phyloP scores from a whole-genome alignment of 1,140 invertebrate genomes.

The Heliconius himera region DNA sequence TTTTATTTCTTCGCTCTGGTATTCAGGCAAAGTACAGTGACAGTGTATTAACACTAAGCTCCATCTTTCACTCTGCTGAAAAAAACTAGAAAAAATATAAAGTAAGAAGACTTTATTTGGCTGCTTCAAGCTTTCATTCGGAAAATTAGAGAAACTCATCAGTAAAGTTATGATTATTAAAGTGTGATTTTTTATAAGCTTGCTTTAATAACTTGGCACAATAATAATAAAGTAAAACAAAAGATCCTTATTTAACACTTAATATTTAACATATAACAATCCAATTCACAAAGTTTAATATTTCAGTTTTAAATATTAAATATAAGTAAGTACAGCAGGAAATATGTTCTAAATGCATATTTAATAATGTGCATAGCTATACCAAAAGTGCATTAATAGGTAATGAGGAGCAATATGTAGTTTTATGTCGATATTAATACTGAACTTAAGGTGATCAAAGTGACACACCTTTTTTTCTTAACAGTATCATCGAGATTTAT shows the following conservation, averaged over 20 bases:
- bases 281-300: not conserved
- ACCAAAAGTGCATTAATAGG: not conserved
- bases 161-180: too few relatives aligned
- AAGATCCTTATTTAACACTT: not conserved
- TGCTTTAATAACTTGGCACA: not conserved
- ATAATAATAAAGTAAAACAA: not conserved
- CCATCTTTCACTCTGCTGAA: too few relatives aligned
- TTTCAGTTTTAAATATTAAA: not conserved
- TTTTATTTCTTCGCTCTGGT: too few relatives aligned
- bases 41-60: too few relatives aligned
- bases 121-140: too few relatives aligned
- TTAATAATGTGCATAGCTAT: too few relatives aligned
- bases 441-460: not conserved
- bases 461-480: slow-evolving; percentile 27
- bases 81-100: too few relatives aligned
- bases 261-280: not conserved
- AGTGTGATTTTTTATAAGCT: too few relatives aligned
- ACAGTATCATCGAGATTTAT: slow-evolving; percentile 2
- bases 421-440: not conserved
- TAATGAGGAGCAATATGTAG: not conserved
- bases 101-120: too few relatives aligned
- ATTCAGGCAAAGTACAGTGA: too few relatives aligned
- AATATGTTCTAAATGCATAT: not conserved
- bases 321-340: not conserved
- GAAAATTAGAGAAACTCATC: too few relatives aligned